phyloP scores from a whole-genome alignment of 2,113 vertebrate species.

The Phalacrocorax brasilianus region DNA sequence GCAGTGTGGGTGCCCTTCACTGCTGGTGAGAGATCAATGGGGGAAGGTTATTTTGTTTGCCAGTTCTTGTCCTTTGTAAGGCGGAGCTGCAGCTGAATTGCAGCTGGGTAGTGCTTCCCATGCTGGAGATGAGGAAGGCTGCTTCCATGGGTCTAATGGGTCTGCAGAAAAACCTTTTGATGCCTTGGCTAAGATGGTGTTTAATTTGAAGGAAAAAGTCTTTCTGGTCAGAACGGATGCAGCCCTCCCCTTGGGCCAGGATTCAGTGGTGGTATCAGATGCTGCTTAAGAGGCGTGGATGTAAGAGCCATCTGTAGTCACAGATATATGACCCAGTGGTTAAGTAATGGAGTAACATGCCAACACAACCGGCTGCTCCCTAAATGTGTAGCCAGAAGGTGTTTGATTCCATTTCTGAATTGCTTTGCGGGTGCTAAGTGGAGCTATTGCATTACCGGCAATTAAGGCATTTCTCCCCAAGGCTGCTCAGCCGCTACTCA shows the following conservation, averaged over 20 bases:
- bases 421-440: slow-evolving; percentile 62
- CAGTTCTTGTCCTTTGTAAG: not conserved
- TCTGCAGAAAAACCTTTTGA: not conserved
- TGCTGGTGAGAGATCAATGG: not conserved
- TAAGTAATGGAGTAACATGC: slow-evolving; percentile 63
- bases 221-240: slow-evolving; percentile 23
- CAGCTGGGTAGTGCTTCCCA: not conserved
- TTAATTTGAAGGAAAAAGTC: slow-evolving; percentile 22
- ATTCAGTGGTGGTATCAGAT: slow-evolving; percentile 32
- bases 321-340: slow-evolving; percentile 57
- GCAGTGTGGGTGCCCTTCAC: not conserved
- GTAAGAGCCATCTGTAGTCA: slow-evolving; percentile 63
- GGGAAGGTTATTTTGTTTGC: not conserved
- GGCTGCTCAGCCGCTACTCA: not conserved
- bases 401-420: slow-evolving; percentile 61
- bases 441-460: slow-evolving; percentile 55
- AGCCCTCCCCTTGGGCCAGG: not conserved
- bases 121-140: not conserved
- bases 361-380: slow-evolving; percentile 43
- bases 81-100: not conserved
- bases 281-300: slow-evolving; percentile 37
- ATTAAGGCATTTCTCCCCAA: not conserved
- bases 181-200: not conserved
- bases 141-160: not conserved
- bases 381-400: slow-evolving; percentile 60